phyloP scores from a whole-genome alignment of 64 coral and sea anemone genomes.

The Montipora foliosa region DNA sequence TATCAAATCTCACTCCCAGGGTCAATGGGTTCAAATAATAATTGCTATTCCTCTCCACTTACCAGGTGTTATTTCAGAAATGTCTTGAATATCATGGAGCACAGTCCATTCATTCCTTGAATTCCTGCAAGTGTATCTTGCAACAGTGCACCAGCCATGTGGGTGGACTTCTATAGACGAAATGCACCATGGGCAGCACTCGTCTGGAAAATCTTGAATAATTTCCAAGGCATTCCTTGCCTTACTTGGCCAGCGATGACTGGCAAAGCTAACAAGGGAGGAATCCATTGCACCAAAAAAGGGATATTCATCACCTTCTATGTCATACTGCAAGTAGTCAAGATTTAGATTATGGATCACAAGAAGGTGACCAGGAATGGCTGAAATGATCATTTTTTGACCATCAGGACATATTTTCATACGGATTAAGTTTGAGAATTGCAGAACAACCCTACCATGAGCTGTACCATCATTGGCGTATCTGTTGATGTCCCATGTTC shows the following conservation, averaged over 20 bases:
- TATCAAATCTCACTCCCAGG: too few relatives aligned
- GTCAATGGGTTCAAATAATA: too few relatives aligned
- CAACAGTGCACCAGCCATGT: conserved; percentile 80
- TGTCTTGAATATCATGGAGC: conserved; percentile 90
- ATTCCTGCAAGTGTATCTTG: conserved; percentile 74
- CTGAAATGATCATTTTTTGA: conserved; percentile 82
- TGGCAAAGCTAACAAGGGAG: conserved; percentile 5
- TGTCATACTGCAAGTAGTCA: conserved; percentile 52
- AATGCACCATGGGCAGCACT: conserved; percentile 80
- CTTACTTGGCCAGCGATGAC: conserved; percentile 41
- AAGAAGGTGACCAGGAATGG: conserved; percentile 65
- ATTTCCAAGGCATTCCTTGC: conserved; percentile 76
- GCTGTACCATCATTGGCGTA: conserved; percentile 41
- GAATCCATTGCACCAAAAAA: conserved; percentile 20
- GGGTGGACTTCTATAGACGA: conserved; percentile 92
- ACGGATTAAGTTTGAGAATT: conserved; percentile 74
- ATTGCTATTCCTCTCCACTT: neutral
- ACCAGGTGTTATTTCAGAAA: neutral
- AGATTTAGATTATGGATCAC: conserved; percentile 86
- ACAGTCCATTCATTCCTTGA: conserved; percentile 86
- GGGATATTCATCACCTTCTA: conserved; percentile 9
- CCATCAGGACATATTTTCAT: conserved; percentile 92
- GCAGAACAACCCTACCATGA: conserved; percentile 23
- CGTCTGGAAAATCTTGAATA: conserved; percentile 87
- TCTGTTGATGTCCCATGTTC: conserved; percentile 84